Conservation (phyloP, 1,140 invertebrate genomes). For the Heliconius nattereri region DNA sequence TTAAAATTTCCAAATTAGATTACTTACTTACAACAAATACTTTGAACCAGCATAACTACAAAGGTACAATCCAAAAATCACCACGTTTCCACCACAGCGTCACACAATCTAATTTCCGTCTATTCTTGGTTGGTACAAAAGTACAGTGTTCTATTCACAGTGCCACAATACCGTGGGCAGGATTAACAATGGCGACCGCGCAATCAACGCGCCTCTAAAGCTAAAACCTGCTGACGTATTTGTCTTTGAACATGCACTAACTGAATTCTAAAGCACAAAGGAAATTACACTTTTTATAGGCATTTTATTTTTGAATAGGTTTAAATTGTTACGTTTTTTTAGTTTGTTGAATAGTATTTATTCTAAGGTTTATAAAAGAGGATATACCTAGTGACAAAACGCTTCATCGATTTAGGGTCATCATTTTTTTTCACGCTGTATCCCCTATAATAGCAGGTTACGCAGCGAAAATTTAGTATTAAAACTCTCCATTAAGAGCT, state of each 20-base stretch:
- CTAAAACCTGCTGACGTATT: conserved; percentile 19
- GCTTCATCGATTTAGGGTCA: background rate
- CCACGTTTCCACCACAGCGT: background rate
- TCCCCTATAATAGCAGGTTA: too few relatives aligned
- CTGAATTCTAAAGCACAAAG: conserved; percentile 19
- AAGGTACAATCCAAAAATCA: background rate
- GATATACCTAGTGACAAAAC: background rate
- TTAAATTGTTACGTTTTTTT: background rate
- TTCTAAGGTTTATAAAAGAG: too few relatives aligned
- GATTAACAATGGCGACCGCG: conserved; percentile 22
- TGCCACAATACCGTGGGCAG: conserved; percentile 14
- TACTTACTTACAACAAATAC: too few relatives aligned
- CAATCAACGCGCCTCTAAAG: conserved; percentile 22
- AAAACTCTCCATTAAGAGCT: too few relatives aligned
- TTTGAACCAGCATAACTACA: background rate
- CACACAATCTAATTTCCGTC: conserved; percentile 15
- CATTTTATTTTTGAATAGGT: background rate
- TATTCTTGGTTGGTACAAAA: conserved; percentile 14
- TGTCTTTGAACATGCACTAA: conserved; percentile 22
- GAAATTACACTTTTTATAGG: conserved; percentile 20
- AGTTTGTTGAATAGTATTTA: background rate
- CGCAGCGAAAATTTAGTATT: too few relatives aligned
- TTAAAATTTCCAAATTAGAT: too few relatives aligned
- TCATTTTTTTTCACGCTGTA: too few relatives aligned
- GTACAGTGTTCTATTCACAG: conserved; percentile 7